These are phyloP conservation scores for Ditylenchus dipsaci DNA, from an alignment of 1,140 invertebrate genomes.

Conservation along the genomic window DNA sequence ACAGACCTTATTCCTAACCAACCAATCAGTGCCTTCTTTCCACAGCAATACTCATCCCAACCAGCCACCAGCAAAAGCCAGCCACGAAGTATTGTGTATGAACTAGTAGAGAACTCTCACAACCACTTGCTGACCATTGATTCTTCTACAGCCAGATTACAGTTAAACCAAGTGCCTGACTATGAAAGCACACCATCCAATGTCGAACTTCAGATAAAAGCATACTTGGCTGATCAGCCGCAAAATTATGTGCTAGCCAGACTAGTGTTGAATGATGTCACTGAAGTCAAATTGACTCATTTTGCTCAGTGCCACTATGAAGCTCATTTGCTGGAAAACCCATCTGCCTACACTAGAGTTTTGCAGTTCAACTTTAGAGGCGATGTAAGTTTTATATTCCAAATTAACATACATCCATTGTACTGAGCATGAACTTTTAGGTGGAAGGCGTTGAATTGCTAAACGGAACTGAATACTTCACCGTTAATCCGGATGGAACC, in stretches of 20 bases:
- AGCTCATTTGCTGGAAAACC: constrained; percentile 38
- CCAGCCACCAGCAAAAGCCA: constrained; percentile 4
- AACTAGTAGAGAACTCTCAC: constrained; percentile 15
- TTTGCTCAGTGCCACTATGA: constrained; percentile 45
- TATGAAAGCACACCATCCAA: neutral
- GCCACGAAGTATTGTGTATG: constrained; percentile 17
- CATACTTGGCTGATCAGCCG: constrained; percentile 8
- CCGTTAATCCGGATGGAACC: constrained; percentile 31
- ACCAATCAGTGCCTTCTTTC: constrained; percentile 37
- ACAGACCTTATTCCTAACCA: constrained; percentile 37
- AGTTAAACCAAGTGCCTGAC: constrained; percentile 25
- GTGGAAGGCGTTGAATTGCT: constrained; percentile 39
- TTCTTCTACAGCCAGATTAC: constrained; percentile 20
- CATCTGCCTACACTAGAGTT: constrained; percentile 35
- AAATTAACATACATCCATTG: neutral
- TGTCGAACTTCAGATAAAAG: constrained; percentile 7
- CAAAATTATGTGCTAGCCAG: constrained; percentile 15
- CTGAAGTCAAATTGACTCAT: constrained; percentile 40
- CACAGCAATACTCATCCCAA: neutral
- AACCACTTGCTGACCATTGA: constrained; percentile 26
- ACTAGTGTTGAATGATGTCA: constrained; percentile 33
- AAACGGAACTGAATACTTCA: constrained; percentile 42
- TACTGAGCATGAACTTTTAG: constrained; percentile 16
- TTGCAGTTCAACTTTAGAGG: constrained; percentile 37
- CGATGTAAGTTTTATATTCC: constrained; percentile 26